Evolutionary conservation across 1,140 invertebrate species (phyloP).

Genomic region (Pseudomyrmex concolor): DNA sequence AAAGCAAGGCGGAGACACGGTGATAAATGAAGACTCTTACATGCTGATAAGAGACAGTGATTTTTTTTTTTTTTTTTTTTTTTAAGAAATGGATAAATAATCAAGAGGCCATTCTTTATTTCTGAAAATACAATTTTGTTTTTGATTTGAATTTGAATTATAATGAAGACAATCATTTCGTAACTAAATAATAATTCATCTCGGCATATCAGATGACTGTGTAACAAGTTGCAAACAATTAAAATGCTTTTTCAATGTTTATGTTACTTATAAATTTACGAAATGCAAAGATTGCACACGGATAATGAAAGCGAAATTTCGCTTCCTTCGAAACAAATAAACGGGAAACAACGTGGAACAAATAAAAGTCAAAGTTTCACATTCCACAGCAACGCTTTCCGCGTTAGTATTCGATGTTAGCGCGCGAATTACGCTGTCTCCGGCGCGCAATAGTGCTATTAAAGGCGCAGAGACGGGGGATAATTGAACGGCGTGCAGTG

Average conservation of each 20-base stretch:
- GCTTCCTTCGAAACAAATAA: neutral
- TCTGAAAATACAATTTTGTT: too few relatives aligned
- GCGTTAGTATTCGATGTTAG: slow-evolving; percentile 60
- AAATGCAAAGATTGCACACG: neutral
- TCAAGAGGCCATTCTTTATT: too few relatives aligned
- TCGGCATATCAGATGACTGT: neutral
- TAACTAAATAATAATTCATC: too few relatives aligned
- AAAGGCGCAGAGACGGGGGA: slow-evolving; percentile 40
- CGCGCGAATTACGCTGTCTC: slow-evolving; percentile 54
- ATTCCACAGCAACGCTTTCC: slow-evolving; percentile 32
- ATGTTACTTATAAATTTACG: neutral
- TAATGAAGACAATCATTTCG: too few relatives aligned
- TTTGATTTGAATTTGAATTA: too few relatives aligned
- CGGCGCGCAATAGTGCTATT: slow-evolving; percentile 58
- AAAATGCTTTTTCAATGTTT: neutral
- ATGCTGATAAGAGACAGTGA: neutral
- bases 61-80: neutral
- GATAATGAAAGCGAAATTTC: neutral
- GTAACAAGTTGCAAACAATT: neutral
- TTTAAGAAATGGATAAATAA: neutral
- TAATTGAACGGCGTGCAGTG: slow-evolving; percentile 68
- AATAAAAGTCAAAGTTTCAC: neutral
- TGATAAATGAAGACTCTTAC: slow-evolving; percentile 20
- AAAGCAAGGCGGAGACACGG: neutral
- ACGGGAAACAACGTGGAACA: neutral